These are phyloP conservation scores for Sylvia borin DNA, from an alignment of 2,797 vertebrate genomes.

Conservation along the genomic window DNA sequence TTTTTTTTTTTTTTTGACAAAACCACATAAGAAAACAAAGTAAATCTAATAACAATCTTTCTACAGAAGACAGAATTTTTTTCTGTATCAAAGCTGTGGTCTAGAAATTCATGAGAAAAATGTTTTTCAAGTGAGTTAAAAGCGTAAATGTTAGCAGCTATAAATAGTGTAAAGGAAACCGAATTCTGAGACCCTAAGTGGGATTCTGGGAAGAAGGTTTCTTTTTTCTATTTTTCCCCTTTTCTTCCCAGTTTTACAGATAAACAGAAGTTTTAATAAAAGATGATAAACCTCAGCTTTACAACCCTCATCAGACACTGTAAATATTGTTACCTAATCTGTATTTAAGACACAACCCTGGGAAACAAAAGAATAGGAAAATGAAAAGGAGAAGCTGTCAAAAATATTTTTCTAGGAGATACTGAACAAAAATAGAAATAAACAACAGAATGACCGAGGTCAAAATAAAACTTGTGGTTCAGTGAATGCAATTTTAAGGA, in stretches of 20 bases:
- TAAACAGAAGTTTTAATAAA: background rate
- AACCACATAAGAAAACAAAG: background rate
- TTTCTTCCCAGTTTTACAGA: background rate
- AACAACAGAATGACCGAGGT: background rate
- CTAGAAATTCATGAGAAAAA: background rate
- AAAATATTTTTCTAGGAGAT: background rate
- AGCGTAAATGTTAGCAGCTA: background rate
- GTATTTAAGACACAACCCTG: background rate
- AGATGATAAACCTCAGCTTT: background rate
- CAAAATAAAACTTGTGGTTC: background rate
- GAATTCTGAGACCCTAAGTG: background rate
- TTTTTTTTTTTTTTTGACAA: background rate
- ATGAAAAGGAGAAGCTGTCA: background rate
- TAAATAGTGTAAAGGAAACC: background rate
- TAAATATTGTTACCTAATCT: background rate
- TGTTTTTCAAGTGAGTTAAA: background rate
- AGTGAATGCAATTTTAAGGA: background rate
- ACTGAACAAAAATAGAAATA: background rate
- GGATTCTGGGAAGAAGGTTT: background rate
- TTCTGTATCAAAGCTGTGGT: background rate
- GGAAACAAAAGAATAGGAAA: background rate
- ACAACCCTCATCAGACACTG: background rate
- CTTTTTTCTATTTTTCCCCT: background rate
- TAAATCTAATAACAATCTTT: background rate
- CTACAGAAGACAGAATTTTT: background rate